Evolutionary conservation across 2,797 vertebrate genomes (phyloP), one percentile per base, ranked within the genome.

Genomic region (Petrocephalus schoutedeni): DNA sequence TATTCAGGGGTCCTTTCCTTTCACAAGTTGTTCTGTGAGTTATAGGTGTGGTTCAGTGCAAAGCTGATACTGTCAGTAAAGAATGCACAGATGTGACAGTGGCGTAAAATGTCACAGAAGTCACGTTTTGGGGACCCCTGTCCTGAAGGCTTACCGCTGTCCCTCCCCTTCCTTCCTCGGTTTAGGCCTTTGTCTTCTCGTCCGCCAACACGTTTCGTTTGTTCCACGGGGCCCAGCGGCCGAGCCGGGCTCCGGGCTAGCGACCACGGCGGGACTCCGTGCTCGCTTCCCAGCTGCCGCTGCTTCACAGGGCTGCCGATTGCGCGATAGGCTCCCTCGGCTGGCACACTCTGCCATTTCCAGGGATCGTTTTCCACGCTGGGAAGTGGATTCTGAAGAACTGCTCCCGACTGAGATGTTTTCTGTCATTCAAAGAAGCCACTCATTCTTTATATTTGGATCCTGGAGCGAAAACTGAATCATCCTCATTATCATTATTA

Each of bases 311-410:
- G 41, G 10, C 82, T 7, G 32, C 5, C 10, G 8, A 45, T 58
- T 51, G 67, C 64, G 84, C 53, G 36, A 84, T 54, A 16, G 64
- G 49, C 61, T 21, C n/a, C 12, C 14, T 49, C 51, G 85, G 83
- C 88, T 21, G 21, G 36, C 9, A 57, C 8, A 1, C 57, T 41
- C 64, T 74, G 28, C 14, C 41, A 51, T 86, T 88, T 88, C 88
- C 84, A 85, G 86, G 84, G 84, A 88, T 86, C 86, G 88, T 90
- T 23, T 80, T 58, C 19, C 71, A 36, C 61, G 54, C 64, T 71
- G 87, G 86, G 61, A 61, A n/a, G 84, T 32, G 32, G 21, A 61
- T 67, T 89, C 64, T 36, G 53, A 82, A 59, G 57, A 36, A 87
- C 41, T 6, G 19, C 51, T 54, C 10, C 32, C 12, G 67, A 71